These are phyloP conservation scores for Vombatus ursinus DNA, from an alignment of 2,113 vertebrate species.

Conservation along the genomic window DNA sequence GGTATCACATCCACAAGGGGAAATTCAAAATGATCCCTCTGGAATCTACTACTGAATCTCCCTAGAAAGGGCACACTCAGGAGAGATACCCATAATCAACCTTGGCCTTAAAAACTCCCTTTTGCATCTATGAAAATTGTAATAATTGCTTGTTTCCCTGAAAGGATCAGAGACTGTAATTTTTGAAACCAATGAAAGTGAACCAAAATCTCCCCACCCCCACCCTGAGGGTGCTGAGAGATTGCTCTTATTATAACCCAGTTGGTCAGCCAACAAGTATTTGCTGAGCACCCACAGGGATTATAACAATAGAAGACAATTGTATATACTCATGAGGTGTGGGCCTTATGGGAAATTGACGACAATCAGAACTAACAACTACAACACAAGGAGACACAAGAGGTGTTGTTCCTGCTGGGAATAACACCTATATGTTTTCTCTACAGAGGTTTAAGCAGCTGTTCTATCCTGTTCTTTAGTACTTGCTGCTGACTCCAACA, in stretches of 20 bases:
- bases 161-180: background rate
- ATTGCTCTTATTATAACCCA: background rate
- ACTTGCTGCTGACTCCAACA: background rate
- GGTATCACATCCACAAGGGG: background rate
- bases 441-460: background rate
- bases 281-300: background rate
- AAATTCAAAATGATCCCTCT: background rate
- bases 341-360: background rate
- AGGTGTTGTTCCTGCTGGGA: background rate
- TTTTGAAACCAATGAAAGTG: conserved; percentile 36
- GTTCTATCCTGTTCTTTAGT: background rate
- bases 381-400: background rate
- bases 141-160: background rate
- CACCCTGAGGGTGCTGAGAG: background rate
- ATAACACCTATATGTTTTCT: background rate
- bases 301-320: background rate
- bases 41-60: background rate
- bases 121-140: background rate
- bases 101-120: background rate
- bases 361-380: background rate
- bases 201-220: background rate
- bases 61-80: background rate
- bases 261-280: background rate
- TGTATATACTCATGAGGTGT: rapidly evolving
- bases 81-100: background rate